phyloP scores from a whole-genome alignment of 2,888 invertebrate genomes.

The Gastrophysa polygoni region DNA sequence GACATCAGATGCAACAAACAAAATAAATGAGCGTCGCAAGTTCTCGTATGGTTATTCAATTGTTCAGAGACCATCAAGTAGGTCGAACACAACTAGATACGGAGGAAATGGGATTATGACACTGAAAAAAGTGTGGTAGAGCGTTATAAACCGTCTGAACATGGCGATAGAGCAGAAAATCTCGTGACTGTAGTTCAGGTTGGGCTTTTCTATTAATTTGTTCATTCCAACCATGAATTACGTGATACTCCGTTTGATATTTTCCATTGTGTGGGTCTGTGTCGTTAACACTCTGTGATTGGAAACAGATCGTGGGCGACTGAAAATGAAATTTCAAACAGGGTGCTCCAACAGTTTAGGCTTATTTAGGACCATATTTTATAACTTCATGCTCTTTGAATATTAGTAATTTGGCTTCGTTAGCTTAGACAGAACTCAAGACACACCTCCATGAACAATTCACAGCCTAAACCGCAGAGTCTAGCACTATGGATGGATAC shows the following conservation, averaged over 20 bases:
- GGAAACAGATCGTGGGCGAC: not conserved
- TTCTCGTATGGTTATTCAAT: not conserved
- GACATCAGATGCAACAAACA: too few relatives aligned
- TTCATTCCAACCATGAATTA: not conserved
- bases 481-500: too few relatives aligned
- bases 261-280: not conserved
- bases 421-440: too few relatives aligned
- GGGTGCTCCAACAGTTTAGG: too few relatives aligned
- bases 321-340: too few relatives aligned
- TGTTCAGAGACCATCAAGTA: not conserved
- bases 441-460: too few relatives aligned
- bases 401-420: too few relatives aligned
- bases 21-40: not conserved
- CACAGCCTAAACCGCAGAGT: too few relatives aligned
- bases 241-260: not conserved
- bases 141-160: not conserved
- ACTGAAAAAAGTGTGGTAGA: not conserved
- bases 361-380: too few relatives aligned
- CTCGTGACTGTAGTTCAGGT: not conserved
- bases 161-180: not conserved
- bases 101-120: not conserved
- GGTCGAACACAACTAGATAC: not conserved
- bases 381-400: too few relatives aligned
- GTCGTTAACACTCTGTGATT: not conserved
- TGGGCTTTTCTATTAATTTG: not conserved